Percentiles rank a stretch among this genome's conserved stretches.
Conservation (phyloP, 2,113 vertebrate genomes). For the Syngnathus scovelli region DNA sequence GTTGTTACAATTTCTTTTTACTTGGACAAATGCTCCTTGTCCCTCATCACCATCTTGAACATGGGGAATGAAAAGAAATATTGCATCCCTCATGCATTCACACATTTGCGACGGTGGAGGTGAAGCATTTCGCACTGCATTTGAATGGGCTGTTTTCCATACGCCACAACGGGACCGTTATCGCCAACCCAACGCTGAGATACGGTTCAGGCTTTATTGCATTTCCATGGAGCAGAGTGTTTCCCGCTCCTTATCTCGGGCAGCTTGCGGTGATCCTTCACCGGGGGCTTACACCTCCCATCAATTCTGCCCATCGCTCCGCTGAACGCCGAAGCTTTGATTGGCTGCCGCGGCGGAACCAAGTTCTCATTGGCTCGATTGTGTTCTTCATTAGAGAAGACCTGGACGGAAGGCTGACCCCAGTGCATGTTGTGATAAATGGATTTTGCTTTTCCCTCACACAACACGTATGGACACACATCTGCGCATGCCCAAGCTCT, state of each 20-base stretch:
- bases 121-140: conserved; percentile 40
- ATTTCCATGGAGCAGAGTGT: conserved; percentile 56
- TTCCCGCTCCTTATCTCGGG: conserved; percentile 55
- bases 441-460: conserved; percentile 30
- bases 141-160: conserved; percentile 50
- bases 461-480: conserved; percentile 6
- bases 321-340: conserved; percentile 20
- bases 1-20: no score
- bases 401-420: conserved; percentile 47
- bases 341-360: conserved; percentile 42
- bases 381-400: conserved; percentile 57
- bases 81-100: conserved; percentile 20
- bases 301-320: conserved; percentile 58
- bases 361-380: conserved; percentile 48
- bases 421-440: conserved; percentile 57
- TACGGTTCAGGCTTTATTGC: conserved; percentile 55
- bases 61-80: conserved; percentile 7
- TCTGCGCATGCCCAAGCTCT: not conserved
- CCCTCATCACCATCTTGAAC: conserved; percentile 32
- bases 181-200: conserved; percentile 51
- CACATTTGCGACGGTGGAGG: conserved; percentile 27
- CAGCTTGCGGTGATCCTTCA: conserved; percentile 63
- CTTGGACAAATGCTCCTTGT: not conserved
- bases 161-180: conserved; percentile 29
- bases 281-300: conserved; percentile 54